Base-by-base conservation (phyloP, 2,113 vertebrate species). In the Tragulus kanchil region DNA sequence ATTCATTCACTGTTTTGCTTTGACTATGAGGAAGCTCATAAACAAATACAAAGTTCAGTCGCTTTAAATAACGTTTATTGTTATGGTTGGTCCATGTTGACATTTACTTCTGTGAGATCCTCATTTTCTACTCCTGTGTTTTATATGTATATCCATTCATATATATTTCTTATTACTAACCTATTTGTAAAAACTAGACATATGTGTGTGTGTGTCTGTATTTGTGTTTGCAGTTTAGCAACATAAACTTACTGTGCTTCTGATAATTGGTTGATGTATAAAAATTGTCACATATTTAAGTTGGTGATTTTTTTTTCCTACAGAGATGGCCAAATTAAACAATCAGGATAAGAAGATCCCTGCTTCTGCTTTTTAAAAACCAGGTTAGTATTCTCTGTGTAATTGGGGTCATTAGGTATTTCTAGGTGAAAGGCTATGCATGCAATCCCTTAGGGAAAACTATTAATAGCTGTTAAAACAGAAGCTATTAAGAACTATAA, bases 401-500 rank as follows among this genome's bases (percentile, higher is more conserved):
- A 19, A 92, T 71, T 15, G 17, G 25, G 90, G 16, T 64, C 64
- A 93, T 83, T 79, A 64, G 48, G 42, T 79, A 93, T 90, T 95
- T 93, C n/a, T 31, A 93, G 50, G 56, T 91, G 56, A 93, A 93
- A 94, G 83, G n/a, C 54, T 75, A 73, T 79, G 36, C 26, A 8
- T 79, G 6, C 8, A 94, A 1, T 89, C 28, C 89, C 58, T 96
- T 17, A 91, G 93, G 71, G 86, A 91, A 83, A 96, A 78, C 17
- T 86, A 15, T 79, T 94, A 96, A 95, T 91, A 90, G 61, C 42
- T 75, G 2, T 86, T 95, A 86, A 97, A 95, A 96, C 73, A 84
- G 83, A 93, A 97, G 54, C 59, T 89, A 97, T 94, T 93, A 96
- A 73, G 90, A 95, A 67, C n/a, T 61, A 90, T 96, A 94, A 97